phyloP scores from a whole-genome alignment of 2,797 vertebrate genomes.

The Catharus ustulatus region DNA sequence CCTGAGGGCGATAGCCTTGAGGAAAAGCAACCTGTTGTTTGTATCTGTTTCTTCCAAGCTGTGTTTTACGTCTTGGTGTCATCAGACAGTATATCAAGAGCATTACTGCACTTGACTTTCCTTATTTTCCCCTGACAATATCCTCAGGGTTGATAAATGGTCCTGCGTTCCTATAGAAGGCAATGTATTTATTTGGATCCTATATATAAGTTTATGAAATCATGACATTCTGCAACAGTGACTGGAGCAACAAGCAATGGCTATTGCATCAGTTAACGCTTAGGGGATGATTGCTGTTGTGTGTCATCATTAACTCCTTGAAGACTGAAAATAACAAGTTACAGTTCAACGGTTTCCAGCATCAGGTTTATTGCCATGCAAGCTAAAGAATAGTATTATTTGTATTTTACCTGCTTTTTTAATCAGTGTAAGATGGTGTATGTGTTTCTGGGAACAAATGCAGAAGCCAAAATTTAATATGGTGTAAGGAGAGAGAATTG shows the following conservation, averaged over 20 bases:
- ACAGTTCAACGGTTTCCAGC: background rate
- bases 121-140: conserved; percentile 74
- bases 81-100: conserved; percentile 58
- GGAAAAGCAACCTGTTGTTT: background rate
- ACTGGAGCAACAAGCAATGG: conserved; percentile 43
- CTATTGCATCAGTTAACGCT: conserved; percentile 28
- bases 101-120: conserved; percentile 58
- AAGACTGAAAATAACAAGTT: background rate
- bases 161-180: conserved; percentile 30
- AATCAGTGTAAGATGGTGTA: background rate
- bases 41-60: background rate
- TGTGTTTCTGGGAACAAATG: background rate
- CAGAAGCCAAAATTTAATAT: background rate
- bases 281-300: background rate
- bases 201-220: conserved; percentile 66
- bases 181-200: conserved; percentile 68
- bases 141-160: conserved; percentile 73
- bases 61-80: conserved; percentile 66
- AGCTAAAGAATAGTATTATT: background rate
- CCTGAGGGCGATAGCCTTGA: background rate
- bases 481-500: background rate
- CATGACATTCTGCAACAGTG: conserved; percentile 29
- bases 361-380: background rate
- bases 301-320: background rate
- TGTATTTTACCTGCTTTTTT: background rate